These are phyloP conservation scores for Raja brachyura DNA, from an alignment of 2,113 vertebrate species.

Conservation along the genomic window DNA sequence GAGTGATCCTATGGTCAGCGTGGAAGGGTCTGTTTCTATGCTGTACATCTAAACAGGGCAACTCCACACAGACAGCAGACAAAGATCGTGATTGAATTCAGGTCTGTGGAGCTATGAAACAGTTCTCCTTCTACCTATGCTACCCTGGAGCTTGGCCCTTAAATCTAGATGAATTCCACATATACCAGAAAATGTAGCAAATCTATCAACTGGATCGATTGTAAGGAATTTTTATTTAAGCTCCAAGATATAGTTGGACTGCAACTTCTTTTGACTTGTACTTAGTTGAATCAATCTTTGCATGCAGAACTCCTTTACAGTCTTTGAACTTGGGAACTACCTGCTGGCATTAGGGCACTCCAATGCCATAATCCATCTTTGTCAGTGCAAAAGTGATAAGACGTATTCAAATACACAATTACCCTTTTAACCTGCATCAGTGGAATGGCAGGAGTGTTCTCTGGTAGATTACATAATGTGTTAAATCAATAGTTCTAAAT, in stretches of 20 bases:
- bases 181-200: neutral
- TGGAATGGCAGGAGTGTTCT: neutral
- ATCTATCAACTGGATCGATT: neutral
- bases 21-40: too few relatives aligned
- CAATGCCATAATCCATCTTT: neutral
- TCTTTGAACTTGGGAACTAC: neutral
- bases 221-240: too few relatives aligned
- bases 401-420: neutral
- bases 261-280: neutral
- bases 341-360: neutral
- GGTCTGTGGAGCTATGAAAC: too few relatives aligned
- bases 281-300: neutral
- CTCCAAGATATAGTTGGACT: neutral
- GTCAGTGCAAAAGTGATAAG: neutral
- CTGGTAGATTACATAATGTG: neutral
- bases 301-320: neutral
- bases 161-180: neutral
- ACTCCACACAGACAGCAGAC: too few relatives aligned
- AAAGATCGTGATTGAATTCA: too few relatives aligned
- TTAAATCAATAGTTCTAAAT: conserved; percentile 7
- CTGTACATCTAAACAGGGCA: too few relatives aligned
- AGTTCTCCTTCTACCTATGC: too few relatives aligned
- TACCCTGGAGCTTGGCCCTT: neutral
- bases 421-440: conserved; percentile 12
- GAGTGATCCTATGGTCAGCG: too few relatives aligned